phyloP scores from a whole-genome alignment of 2,113 vertebrate species.

The Aldabrachelys gigantea region DNA sequence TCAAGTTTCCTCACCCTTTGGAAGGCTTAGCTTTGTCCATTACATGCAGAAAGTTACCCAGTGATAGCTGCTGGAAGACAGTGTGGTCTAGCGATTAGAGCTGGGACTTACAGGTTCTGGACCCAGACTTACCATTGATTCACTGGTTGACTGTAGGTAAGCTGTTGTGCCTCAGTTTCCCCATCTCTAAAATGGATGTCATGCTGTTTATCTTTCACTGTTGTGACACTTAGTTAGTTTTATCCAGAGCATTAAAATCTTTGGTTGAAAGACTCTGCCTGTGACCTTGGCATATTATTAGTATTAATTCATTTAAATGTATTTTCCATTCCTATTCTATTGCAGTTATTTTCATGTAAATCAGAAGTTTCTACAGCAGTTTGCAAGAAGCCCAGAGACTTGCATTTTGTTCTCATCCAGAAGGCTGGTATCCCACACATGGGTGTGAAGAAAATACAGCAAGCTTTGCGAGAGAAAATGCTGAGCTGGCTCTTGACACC shows the following conservation, averaged over 20 bases:
- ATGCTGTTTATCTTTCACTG: rapidly evolving
- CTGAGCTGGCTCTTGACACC: not conserved
- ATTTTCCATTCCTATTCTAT: not conserved
- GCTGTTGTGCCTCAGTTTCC: not conserved
- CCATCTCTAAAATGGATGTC: not conserved
- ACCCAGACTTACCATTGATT: not conserved
- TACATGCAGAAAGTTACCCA: not conserved
- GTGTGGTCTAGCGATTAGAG: rapidly evolving
- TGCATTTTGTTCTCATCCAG: rapidly evolving
- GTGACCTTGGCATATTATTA: not conserved
- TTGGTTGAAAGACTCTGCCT: rapidly evolving
- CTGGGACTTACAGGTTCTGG: not conserved
- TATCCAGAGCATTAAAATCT: rapidly evolving
- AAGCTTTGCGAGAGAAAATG: not conserved
- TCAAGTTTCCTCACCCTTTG: not conserved
- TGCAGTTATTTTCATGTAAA: not conserved
- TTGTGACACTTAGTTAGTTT: not conserved
- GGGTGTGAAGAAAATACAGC: not conserved
- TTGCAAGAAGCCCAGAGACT: not conserved
- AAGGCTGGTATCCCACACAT: not conserved
- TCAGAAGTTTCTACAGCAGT: not conserved
- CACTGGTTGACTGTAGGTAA: not conserved
- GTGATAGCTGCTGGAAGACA: not conserved
- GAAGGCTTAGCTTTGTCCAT: no score
- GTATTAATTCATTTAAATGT: not conserved